These are phyloP conservation scores for Microcebus tavaratra DNA, from an alignment of 2,113 vertebrate species.

Conservation along the genomic window DNA sequence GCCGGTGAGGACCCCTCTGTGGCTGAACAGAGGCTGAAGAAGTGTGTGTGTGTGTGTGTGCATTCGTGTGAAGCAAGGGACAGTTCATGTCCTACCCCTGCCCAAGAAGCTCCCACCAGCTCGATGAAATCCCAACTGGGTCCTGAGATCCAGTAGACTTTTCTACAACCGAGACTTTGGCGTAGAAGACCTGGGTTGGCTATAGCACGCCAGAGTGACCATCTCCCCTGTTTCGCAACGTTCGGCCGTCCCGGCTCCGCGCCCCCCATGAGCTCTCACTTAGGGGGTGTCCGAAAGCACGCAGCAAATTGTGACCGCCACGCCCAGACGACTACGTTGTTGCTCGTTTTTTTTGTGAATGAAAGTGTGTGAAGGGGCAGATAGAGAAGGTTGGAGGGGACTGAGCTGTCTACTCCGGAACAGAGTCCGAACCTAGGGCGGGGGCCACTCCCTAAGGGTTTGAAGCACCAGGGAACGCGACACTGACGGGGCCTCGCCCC, in stretches of 20 bases:
- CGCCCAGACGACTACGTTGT: background rate
- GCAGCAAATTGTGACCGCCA: background rate
- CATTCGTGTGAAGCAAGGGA: background rate
- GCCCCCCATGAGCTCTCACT: background rate
- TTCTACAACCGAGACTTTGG: background rate
- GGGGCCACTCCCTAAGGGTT: background rate
- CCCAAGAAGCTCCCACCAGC: background rate
- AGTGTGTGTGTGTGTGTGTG: background rate
- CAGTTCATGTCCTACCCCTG: background rate
- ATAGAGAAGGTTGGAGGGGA: background rate
- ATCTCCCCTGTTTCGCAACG: background rate
- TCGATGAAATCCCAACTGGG: background rate
- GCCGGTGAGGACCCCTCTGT: background rate
- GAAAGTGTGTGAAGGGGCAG: background rate
- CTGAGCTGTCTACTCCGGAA: background rate
- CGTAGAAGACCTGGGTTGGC: background rate
- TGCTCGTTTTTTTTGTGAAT: background rate
- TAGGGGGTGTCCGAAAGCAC: too few relatives aligned
- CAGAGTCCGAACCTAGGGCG: background rate
- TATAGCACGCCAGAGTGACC: accelerated
- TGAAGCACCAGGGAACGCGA: background rate
- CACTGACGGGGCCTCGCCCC: accelerated
- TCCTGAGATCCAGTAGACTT: background rate
- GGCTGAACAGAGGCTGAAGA: background rate
- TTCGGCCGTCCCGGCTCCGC: background rate